phyloP scores from a whole-genome alignment of 1,140 invertebrate genomes.

The Drosophila malerkotliana region DNA sequence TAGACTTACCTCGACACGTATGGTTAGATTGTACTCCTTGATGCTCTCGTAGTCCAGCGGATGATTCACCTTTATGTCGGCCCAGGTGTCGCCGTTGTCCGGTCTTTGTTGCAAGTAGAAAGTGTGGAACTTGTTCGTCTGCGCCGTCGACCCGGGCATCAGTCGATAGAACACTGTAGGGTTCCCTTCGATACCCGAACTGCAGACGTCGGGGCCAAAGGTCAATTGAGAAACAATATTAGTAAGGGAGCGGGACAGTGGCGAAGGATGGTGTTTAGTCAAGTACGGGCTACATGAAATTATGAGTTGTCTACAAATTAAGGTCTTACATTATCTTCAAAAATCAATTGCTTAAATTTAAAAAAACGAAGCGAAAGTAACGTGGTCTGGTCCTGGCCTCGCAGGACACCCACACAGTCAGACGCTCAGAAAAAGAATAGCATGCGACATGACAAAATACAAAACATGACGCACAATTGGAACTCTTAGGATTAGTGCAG shows the following conservation, averaged over 20 bases:
- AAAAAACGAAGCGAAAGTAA: slow-evolving; percentile 28
- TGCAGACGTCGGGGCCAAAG: slow-evolving; percentile 83
- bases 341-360: slow-evolving; percentile 51
- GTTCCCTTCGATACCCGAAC: slow-evolving; percentile 97
- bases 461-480: slow-evolving; percentile 37
- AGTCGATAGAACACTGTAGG: slow-evolving; percentile 97
- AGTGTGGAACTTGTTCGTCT: slow-evolving; percentile 97
- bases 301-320: slow-evolving; percentile 55
- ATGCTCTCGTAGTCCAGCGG: slow-evolving; percentile 97
- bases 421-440: slow-evolving; percentile 17
- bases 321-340: slow-evolving; percentile 46
- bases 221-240: slow-evolving; percentile 22
- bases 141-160: slow-evolving; percentile 96
- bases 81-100: slow-evolving; percentile 96
- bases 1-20: slow-evolving; percentile 95
- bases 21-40: slow-evolving; percentile 97
- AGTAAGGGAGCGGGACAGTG: slow-evolving; percentile 22
- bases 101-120: slow-evolving; percentile 97
- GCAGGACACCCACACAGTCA: slow-evolving; percentile 29
- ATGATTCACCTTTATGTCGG: slow-evolving; percentile 98
- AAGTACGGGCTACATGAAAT: slow-evolving; percentile 59
- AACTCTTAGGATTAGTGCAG: slow-evolving; percentile 29
- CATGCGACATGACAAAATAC: slow-evolving; percentile 72
- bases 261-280: neutral
- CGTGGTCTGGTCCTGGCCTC: neutral